Evolutionary conservation across 2,797 vertebrate species (phyloP).

Genomic region (Oryzias sinensis): DNA sequence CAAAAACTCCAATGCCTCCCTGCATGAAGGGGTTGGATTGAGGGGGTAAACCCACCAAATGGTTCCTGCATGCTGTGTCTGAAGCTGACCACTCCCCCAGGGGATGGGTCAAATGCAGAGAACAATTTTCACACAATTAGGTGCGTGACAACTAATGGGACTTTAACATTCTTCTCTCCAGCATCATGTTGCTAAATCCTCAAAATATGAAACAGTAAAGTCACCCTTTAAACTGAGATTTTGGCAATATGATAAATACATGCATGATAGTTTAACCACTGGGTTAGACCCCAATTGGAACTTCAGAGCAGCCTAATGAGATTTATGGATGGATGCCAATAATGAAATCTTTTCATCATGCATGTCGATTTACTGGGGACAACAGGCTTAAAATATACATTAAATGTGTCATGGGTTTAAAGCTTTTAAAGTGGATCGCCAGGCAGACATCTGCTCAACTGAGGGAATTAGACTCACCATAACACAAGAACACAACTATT

Average conservation of each 20-base stretch:
- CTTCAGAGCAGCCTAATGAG: slow-evolving; percentile 32
- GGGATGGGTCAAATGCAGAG: too few relatives aligned
- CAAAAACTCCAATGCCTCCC: too few relatives aligned
- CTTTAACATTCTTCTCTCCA: too few relatives aligned
- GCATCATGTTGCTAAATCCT: slow-evolving; percentile 8
- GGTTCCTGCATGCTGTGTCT: too few relatives aligned
- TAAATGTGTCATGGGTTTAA: slow-evolving; percentile 44
- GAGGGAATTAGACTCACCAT: slow-evolving; percentile 28
- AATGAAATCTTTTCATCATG: slow-evolving; percentile 54
- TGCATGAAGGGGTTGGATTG: too few relatives aligned
- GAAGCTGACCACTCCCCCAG: too few relatives aligned
- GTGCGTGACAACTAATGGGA: too few relatives aligned
- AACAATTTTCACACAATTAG: too few relatives aligned
- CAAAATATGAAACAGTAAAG: slow-evolving; percentile 5
- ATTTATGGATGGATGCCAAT: slow-evolving; percentile 52
- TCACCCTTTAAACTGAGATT: slow-evolving; percentile 8
- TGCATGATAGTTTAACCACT: slow-evolving; percentile 35
- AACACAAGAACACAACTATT: slow-evolving; percentile 44
- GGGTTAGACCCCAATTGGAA: slow-evolving; percentile 22
- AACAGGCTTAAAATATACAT: slow-evolving; percentile 48
- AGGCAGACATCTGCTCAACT: slow-evolving; percentile 27
- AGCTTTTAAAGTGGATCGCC: slow-evolving; percentile 31
- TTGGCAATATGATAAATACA: slow-evolving; percentile 8
- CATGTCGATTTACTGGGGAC: slow-evolving; percentile 46
- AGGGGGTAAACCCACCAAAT: too few relatives aligned